Percentiles rank a stretch among this genome's conserved stretches.
These are phyloP conservation scores for Folsomia manolachei DNA, from an alignment of 2,888 invertebrate genomes.

Conservation along the genomic window DNA sequence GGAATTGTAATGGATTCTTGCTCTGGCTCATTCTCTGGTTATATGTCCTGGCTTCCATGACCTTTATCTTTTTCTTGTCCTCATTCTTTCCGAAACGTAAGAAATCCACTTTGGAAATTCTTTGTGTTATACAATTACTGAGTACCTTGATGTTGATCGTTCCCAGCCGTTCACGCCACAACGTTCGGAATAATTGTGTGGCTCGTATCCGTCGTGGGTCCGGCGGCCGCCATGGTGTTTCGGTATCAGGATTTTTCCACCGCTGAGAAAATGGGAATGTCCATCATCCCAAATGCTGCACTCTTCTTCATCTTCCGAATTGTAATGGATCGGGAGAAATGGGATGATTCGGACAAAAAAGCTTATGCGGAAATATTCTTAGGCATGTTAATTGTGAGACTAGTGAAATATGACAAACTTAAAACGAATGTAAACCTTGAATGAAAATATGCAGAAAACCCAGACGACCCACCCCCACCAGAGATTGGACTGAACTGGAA, in stretches of 20 bases:
- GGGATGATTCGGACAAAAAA: too few species aligned
- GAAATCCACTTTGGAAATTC: neutral
- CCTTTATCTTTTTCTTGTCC: slow-evolving; percentile 56
- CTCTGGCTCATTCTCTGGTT: slow-evolving; percentile 55
- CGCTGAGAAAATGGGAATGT: slow-evolving; percentile 37
- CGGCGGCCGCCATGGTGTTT: slow-evolving; percentile 15
- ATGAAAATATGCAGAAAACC: too few species aligned
- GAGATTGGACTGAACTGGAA: too few species aligned
- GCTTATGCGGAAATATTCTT: too few species aligned
- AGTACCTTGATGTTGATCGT: too few species aligned
- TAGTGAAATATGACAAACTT: too few species aligned
- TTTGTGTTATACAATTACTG: neutral
- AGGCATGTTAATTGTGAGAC: too few species aligned
- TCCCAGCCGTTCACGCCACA: slow-evolving; percentile 34
- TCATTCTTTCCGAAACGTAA: slow-evolving; percentile 56
- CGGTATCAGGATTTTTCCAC: slow-evolving; percentile 23
- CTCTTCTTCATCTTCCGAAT: slow-evolving; percentile 44
- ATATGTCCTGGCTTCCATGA: slow-evolving; percentile 54
- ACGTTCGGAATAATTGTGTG: slow-evolving; percentile 50
- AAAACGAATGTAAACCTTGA: too few species aligned
- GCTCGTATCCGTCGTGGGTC: slow-evolving; percentile 47
- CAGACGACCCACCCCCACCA: too few species aligned
- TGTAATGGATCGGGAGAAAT: too few species aligned
- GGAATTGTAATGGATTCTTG: slow-evolving; percentile 52
- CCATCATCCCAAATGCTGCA: slow-evolving; percentile 50